Evolutionary conservation across 2,888 invertebrate species (phyloP).

Genomic region (Xylota segnis): DNA sequence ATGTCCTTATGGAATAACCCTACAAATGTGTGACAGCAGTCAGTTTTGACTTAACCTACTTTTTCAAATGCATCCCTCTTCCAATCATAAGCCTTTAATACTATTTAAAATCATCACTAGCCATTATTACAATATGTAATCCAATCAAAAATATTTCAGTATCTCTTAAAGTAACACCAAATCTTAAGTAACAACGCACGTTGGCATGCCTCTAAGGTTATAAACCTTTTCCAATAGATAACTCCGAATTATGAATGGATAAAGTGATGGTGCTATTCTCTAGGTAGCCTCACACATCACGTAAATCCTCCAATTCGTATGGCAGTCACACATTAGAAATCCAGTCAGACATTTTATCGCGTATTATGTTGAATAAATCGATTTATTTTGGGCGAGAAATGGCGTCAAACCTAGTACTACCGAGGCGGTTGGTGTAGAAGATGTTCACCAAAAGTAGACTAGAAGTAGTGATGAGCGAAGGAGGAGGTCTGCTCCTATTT

Average conservation of each 20-base stretch:
- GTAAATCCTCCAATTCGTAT: constrained; percentile 22
- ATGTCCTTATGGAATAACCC: too few relatives aligned
- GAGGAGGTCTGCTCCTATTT: constrained; percentile 1
- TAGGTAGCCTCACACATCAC: constrained; percentile 7
- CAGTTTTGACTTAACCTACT: too few relatives aligned
- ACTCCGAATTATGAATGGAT: constrained; percentile 3
- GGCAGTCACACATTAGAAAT: constrained; percentile 38
- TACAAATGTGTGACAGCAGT: too few relatives aligned
- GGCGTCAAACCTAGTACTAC: constrained; percentile 16
- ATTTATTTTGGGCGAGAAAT: constrained; percentile 10
- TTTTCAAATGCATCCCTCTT: too few relatives aligned
- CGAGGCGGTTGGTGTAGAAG: background rate
- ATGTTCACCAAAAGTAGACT: background rate
- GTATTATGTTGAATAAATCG: constrained; percentile 15
- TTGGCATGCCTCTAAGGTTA: constrained; percentile 12
- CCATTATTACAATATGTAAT: too few relatives aligned
- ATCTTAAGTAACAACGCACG: background rate
- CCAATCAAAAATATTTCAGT: too few relatives aligned
- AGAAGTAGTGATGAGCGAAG: background rate
- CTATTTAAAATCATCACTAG: too few relatives aligned
- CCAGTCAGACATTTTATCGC: constrained; percentile 7
- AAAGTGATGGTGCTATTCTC: background rate
- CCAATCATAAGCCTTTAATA: too few relatives aligned
- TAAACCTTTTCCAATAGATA: constrained; percentile 12
- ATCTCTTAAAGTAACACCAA: too few relatives aligned